These are phyloP conservation scores for Taenioides sp. DNA, from an alignment of 2,797 vertebrate genomes.

Conservation along the genomic window DNA sequence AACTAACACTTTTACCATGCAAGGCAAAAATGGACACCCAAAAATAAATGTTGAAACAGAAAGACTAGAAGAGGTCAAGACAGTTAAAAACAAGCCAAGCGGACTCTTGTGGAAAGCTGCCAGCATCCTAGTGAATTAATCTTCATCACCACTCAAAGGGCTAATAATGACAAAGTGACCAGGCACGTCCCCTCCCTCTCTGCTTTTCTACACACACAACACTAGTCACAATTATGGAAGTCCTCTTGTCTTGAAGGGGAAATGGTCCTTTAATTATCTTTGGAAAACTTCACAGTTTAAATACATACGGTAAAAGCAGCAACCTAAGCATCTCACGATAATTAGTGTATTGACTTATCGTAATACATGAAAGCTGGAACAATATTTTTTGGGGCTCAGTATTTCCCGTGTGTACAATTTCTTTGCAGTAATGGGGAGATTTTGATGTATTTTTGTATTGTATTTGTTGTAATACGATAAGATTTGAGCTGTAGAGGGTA, in stretches of 20 bases:
- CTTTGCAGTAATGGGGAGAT: no score
- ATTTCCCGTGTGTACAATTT: no score
- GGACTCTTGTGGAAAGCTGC: constrained; percentile 42
- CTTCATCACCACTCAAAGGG: constrained; percentile 59
- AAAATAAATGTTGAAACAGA: constrained; percentile 17
- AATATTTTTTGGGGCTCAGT: no score
- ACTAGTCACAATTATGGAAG: constrained; percentile 52
- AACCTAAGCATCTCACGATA: no score
- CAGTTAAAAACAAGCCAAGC: constrained; percentile 46
- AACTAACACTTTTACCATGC: constrained; percentile 23
- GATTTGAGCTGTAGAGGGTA: no score
- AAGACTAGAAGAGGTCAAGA: constrained; percentile 35
- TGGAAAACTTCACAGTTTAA: constrained; percentile 48
- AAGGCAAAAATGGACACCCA: constrained; percentile 26
- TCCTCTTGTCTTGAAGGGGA: constrained; percentile 48
- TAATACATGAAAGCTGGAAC: no score
- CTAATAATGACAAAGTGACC: constrained; percentile 75
- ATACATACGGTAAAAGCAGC: constrained; percentile 25
- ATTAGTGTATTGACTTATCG: no score
- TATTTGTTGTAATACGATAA: no score
- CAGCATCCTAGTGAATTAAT: constrained; percentile 62
- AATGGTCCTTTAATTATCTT: constrained; percentile 55
- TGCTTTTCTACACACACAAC: constrained; percentile 52
- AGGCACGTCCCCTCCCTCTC: constrained; percentile 37
- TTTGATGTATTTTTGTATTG: no score